Evolutionary conservation across 2,797 vertebrate species (phyloP), one percentile per base, ranked within the genome.

Genomic region (Notoglanidium macrostoma): DNA sequence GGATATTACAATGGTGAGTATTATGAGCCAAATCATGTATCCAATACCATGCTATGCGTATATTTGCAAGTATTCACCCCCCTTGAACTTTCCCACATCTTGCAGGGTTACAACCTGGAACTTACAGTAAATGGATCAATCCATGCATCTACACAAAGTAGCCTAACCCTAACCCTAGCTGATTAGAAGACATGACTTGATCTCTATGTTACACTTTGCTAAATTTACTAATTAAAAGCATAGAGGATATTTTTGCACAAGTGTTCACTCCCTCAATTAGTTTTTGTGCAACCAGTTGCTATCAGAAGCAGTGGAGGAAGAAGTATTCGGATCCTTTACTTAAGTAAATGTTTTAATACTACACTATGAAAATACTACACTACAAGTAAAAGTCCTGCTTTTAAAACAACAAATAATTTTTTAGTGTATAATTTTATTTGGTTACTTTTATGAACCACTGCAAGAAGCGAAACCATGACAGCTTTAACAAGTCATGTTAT

Each of bases 1-100:
- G 96, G 84, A 93, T 86, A 21, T 77, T 85, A 67, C 14, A 35
- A 10, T 83, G 84, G 84, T 79, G 35, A 76, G 85, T 85, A 59
- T 40, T 44, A 49, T 49, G 44, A 46, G 21, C 1, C 51, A n/a
- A 59, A 26, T 59, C 14, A 57, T 5, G 44, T 8, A 40, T 61
- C 2, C 5, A 23, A 8, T 55, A n/a, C 29, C 74, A 19, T 54
- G 15, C 49, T 32, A 35, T 44, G 6, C 14, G 46, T n/a, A 44
- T 46, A 8, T 61, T 40, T 44, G 35, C 32, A 63, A 61, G 40
- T 65, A 65, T 46, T 46, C n/a, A 61, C 0, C 26, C 11, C 17
- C 26, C 2, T 29, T 29, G 12, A 76, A 54, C 29, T 29, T 82
- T 82, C 26, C 35, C 55, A 61, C 10, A 61, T 59, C 19, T 57